Conservation (phyloP, 1,140 invertebrate genomes). For the Drosophila asahinai region DNA sequence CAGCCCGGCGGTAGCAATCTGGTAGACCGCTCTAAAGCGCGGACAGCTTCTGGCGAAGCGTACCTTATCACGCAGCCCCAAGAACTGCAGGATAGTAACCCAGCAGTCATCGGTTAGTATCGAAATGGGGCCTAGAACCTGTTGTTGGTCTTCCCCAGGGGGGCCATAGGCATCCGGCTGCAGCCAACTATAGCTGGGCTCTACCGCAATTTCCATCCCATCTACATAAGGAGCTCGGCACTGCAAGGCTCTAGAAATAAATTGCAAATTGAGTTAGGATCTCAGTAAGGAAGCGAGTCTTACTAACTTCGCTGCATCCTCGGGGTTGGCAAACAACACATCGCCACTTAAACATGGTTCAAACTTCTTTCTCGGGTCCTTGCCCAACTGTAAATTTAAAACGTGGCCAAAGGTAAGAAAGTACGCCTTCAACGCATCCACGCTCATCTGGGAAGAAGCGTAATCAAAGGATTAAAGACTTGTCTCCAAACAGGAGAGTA, state of each 20-base stretch:
- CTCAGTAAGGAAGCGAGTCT: neutral
- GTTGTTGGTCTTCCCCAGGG: neutral
- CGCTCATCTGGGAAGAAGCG: constrained; percentile 9
- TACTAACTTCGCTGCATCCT: constrained; percentile 58
- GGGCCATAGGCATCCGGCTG: constrained; percentile 50
- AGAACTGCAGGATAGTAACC: constrained; percentile 9
- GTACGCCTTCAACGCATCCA: constrained; percentile 10
- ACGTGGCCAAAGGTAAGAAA: constrained; percentile 51
- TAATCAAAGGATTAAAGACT: neutral
- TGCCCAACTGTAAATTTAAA: neutral
- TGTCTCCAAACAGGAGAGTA: neutral
- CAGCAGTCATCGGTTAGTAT: constrained; percentile 47
- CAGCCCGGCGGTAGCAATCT: neutral
- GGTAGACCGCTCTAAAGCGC: constrained; percentile 39
- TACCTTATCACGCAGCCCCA: constrained; percentile 38
- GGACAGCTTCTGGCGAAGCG: constrained; percentile 45
- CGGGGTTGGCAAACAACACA: constrained; percentile 27
- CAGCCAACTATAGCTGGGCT: constrained; percentile 67
- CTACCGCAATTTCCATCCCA: constrained; percentile 2
- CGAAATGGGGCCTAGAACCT: constrained; percentile 17
- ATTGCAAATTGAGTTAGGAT: neutral
- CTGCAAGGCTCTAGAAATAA: constrained; percentile 18
- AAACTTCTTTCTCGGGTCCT: neutral
- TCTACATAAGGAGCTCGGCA: constrained; percentile 16
- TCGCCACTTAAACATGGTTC: constrained; percentile 20